Evolutionary conservation across 2,888 invertebrate species (phyloP), one percentile per base, ranked within the genome.

Genomic region (Tribolium freemani): DNA sequence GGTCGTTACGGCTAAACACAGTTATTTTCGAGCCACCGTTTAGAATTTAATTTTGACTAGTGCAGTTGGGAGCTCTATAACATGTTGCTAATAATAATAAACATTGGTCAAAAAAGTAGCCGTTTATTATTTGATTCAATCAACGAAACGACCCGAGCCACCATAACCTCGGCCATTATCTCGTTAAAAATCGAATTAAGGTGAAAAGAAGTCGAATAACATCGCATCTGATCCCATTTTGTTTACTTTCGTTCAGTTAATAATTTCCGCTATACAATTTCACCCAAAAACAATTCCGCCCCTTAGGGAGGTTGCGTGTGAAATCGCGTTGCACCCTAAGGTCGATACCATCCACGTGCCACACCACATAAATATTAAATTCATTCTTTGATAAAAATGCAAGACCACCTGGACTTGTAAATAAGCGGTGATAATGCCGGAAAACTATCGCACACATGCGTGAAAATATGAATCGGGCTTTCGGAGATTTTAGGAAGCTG

Each of bases 291-390:
- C 38, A 38, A 38, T 38, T 38, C 8, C 38, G 8, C 8, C 38
- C 38, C 38, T 38, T 38, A 38, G 38, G 38, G 38, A 38, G 38
- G 38, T 20, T 61, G 60, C 60, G 60, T 61, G 60, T 46, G 31
- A 56, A 56, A 26, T 31, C 30, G 10, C 13, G 58, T 45, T 45
- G 60, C 60, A 48, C 60, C 48, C 60, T 30, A 13, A 48, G 48
- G 60, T 58, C 58, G 58, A 58, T 58, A 58, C 45, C 45, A 20
- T 45, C 60, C 58, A 58, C 58, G 58, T 58, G 58, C 45, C 58
- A 11, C 20, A 10, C 20, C 4, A 20, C 45, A 58, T 58, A 58
- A 58, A 58, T 58, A 58, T 58, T 58, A 45, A 58, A 58, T 44
- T 20, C 45, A n/a, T 45, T n/a, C 48, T 61, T 26, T 26, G 6